Base-by-base conservation (phyloP, 2,113 vertebrate genomes). In the Sinocyclocheilus rhinocerous region DNA sequence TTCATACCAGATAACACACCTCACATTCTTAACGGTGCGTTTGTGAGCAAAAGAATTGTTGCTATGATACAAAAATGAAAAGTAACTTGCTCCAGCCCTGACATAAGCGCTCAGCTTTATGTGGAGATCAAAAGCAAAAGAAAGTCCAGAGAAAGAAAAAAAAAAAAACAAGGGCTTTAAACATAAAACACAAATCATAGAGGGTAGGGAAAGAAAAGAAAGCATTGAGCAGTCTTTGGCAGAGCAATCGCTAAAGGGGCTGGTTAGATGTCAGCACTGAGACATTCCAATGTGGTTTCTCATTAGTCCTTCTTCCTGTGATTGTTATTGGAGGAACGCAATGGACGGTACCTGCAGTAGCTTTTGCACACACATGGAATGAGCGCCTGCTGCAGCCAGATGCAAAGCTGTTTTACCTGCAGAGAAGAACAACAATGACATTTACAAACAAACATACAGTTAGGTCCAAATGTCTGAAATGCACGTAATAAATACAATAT, bases 391-490 rank as follows among this genome's bases (percentile, higher is more conserved):
- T 0, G 96, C 95, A 88, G 96, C 94, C 16, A 97, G 91, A 39
- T 97, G 96, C 88, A 97, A 90, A 0, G 95, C 96, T 0, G 95
- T 97, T 87, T 96, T 95, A 26, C 96, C 96, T 97, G 12, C 0
- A 59, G 42, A 57, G 39, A 45, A 26, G 55, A 65, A 67, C 59
- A 52, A 9, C 33, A 20, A 61, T 29, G 6, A 20, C 50, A 39
- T 52, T 20, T 52, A 52, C n/a, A 52, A 18, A 3, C 2, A 72
- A 18, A 65, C 63, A 72, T 39, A 65, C 39, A 33, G 12, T 29
- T n/a, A 73, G 11, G 1, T 39, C 7, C 57, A 36, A 1, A n/a
- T 45, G 24, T 69, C 26, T 16, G 65, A 69, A 67, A 65, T 13
- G 1, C 52, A 55, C 1, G 16, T 55, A 55, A 18, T 55, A 18